A percentile compares a stretch with the other conserved stretches of the same genome.
These are phyloP conservation scores for Eledone cirrhosa DNA, from an alignment of 2,888 invertebrate species.

Conservation along the genomic window DNA sequence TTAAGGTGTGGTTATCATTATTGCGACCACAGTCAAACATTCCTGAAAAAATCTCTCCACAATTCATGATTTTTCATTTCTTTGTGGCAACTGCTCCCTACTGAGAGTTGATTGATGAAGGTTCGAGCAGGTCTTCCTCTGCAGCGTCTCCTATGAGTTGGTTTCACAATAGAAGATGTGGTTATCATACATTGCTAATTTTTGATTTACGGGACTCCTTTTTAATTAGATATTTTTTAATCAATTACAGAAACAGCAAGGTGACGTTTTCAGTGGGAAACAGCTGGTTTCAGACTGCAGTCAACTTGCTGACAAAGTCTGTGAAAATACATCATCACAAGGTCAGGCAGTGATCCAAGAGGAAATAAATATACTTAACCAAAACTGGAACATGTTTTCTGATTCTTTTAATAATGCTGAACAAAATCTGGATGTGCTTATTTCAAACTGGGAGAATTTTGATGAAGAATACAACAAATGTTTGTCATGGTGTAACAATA, in stretches of 20 bases:
- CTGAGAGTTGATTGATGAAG: too few relatives aligned
- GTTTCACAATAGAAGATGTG: too few relatives aligned
- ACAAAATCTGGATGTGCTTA: conserved; percentile 85
- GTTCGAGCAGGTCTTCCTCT: too few relatives aligned
- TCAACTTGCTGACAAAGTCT: conserved; percentile 70
- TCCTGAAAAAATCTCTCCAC: too few relatives aligned
- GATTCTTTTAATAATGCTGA: conserved; percentile 74
- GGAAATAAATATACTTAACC: conserved; percentile 55
- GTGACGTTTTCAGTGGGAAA: conserved; percentile 68
- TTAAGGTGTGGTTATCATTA: too few relatives aligned
- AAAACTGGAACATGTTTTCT: conserved; percentile 60
- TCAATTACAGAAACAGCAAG: conserved; percentile 71
- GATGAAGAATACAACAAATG: conserved; percentile 85
- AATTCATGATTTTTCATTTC: too few relatives aligned
- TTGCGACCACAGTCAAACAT: too few relatives aligned
- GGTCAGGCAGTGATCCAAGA: conserved; percentile 60
- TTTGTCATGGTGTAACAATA: conserved; percentile 77
- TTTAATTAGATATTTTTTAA: not conserved
- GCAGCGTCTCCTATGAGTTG: too few relatives aligned
- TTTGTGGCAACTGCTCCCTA: too few relatives aligned
- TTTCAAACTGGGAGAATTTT: conserved; percentile 91
- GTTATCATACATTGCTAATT: too few relatives aligned
- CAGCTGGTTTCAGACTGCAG: conserved; percentile 76
- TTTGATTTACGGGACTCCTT: too few relatives aligned
- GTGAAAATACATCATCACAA: conserved; percentile 72